Conservation (phyloP, 1,140 invertebrate species). For the Eufriesea mexicana region DNA sequence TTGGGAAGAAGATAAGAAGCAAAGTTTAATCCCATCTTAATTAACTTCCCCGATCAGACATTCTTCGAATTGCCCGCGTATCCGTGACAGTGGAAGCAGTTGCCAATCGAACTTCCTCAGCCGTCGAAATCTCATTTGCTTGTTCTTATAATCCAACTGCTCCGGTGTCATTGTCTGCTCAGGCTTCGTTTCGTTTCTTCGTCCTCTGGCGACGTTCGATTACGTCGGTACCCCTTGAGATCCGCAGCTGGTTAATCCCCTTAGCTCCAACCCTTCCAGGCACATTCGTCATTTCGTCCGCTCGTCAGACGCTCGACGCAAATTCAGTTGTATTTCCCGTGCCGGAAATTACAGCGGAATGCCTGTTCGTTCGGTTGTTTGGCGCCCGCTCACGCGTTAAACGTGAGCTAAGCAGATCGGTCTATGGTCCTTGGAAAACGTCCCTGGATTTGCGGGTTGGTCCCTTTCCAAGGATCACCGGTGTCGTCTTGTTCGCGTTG, state of each 20-base stretch:
- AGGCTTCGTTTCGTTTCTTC: slow-evolving; percentile 36
- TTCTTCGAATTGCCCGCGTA: slow-evolving; percentile 6
- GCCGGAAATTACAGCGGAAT: slow-evolving; percentile 22
- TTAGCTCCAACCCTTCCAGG: neutral
- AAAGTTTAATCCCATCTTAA: slow-evolving; percentile 18
- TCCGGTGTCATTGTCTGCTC: slow-evolving; percentile 45
- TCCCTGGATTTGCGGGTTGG: neutral
- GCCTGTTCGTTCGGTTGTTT: neutral
- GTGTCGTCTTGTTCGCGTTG: too few species aligned
- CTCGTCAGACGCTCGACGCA: neutral
- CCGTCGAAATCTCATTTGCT: slow-evolving; percentile 34
- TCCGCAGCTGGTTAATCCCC: slow-evolving; percentile 22
- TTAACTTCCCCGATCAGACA: slow-evolving; percentile 36
- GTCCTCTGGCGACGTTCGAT: slow-evolving; percentile 50
- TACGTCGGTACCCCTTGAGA: neutral
- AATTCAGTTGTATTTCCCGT: slow-evolving; percentile 26
- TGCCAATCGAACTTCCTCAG: slow-evolving; percentile 41
- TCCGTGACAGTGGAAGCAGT: slow-evolving; percentile 10
- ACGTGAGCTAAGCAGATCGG: neutral
- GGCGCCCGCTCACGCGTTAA: neutral
- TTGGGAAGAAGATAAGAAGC: neutral
- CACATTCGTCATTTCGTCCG: neutral
- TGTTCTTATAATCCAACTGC: slow-evolving; percentile 42
- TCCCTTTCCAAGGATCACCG: neutral
- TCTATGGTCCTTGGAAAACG: neutral